Base-by-base conservation (phyloP, 2,113 vertebrate species). In the Macroglossus sobrinus region DNA sequence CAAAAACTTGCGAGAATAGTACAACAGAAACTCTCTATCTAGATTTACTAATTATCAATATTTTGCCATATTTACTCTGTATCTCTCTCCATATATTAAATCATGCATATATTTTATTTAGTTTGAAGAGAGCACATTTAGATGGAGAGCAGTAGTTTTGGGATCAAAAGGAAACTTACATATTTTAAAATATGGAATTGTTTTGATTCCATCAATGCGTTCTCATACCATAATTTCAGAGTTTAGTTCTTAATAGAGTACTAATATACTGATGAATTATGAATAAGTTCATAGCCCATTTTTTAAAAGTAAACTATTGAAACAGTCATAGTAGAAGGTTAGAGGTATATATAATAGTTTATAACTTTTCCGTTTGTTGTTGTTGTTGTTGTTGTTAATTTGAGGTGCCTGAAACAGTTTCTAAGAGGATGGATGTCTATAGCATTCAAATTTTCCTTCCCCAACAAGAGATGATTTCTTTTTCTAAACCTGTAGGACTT, bases 361-460 rank as follows among this genome's bases (percentile, higher is more conserved):
- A 21, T 78, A 21, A 84, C 30, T 95, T 87, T 94, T 57, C 50
- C 16, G 50, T 16, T 50, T 50, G 3, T 50, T 50, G 45, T 47
- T 47, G 45, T 47, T 50, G 47, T 50, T 50, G 47, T 50, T 16
- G 4, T 50, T 50, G 21, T 94, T 96, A 59, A 7, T 72, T 84
- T 89, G 86, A 74, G 84, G 33, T 86, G 35, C n/a, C 85, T 86
- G 21, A 93, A 95, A 61, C 38, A 15, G 21, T 47, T 92, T 82
- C 85, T 95, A 95, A 94, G 66, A 88, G 35, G 45, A 82, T 92
- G 11, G 11, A 75, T 93, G n/a, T 91, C 26, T 43, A 7, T 19
- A 91, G 33, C 3, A 84, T 57, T 74, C 75, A 72, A 85, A 72
- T 50, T 78, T 81, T 90, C 9, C 61, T 88, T 63, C 38, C 43